Conservation (phyloP, 92 coral and sea anemone genomes). For the Zoanthus solanderi region DNA sequence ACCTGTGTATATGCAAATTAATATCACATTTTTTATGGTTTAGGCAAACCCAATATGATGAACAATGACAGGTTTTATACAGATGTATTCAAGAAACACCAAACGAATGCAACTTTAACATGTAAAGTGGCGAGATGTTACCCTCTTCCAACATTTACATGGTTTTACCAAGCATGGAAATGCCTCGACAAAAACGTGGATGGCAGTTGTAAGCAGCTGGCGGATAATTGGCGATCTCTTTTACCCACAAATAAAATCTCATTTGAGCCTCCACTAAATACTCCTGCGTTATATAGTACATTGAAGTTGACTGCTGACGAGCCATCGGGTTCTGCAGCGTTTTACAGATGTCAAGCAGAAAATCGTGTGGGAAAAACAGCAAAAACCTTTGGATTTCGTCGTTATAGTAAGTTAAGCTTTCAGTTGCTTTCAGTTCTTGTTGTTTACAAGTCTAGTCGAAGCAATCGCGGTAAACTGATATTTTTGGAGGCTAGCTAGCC, state of each 20-base stretch:
- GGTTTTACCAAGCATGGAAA: conserved; percentile 46
- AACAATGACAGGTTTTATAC: conserved; percentile 1
- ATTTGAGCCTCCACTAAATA: neutral
- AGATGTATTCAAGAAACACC: neutral
- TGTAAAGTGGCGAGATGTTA: conserved; percentile 28
- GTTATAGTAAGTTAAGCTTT: conserved; percentile 72
- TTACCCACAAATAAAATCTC: neutral
- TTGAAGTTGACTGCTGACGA: neutral
- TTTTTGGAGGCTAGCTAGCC: neutral
- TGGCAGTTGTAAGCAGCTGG: conserved; percentile 33
- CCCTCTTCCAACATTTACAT: conserved; percentile 53
- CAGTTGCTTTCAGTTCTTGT: neutral
- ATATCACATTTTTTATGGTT: neutral
- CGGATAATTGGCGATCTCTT: conserved; percentile 39
- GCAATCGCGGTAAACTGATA: neutral
- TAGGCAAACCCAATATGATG: conserved; percentile 1
- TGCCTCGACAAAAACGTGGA: neutral
- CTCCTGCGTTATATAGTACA: neutral
- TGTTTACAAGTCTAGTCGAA: neutral
- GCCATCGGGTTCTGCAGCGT: conserved; percentile 14
- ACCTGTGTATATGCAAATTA: neutral
- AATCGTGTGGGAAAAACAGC: conserved; percentile 67
- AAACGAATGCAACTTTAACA: neutral
- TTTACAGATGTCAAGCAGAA: conserved; percentile 72
- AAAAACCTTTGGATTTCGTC: conserved; percentile 40